Base-by-base conservation (phyloP, 2,113 vertebrate genomes). In the Cinclus cinclus region DNA sequence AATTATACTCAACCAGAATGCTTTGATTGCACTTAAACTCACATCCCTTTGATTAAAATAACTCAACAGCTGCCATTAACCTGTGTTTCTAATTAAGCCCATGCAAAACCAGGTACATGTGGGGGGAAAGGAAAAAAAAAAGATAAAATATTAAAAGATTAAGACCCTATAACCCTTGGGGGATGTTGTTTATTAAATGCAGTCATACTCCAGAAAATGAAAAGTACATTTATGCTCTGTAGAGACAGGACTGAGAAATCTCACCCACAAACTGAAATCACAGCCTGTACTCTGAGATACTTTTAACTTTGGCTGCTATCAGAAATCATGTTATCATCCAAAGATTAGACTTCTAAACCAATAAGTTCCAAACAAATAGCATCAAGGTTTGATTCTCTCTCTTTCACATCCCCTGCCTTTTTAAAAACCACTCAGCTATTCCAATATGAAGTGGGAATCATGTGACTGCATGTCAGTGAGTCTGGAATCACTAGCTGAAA, bases 41-140 rank as follows among this genome's bases (percentile, higher is more conserved):
- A 87, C 50, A 92, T 84, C 80, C 79, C 76, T 96, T 94, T 97
- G 95, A 97, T 97, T 98, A 97, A 97, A 97, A 95, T 92, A 97
- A 96, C 83, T 96, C 80, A 96, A 95, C 85, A 95, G 84, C 83
- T 94, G 91, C 83, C 95, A 95, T 78, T 81, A 92, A 95, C 74
- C 67, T 91, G 75, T 77, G 81, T 70, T 85, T 89, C 63, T 96
- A 97, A 97, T 96, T 96, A 96, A 78, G 49, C 71, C 83, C 76
- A 87, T 95, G 89, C 56, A 83, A 93, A 93, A 81, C 6, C 44
- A 22, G 47, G 65, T 58, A 79, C 17, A 84, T 53, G 65, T 49
- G 9, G 31, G 27, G 27, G 42, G 37, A 39, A 65, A 60, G 80
- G 60, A 28, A 81, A 93, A 58, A 56, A 20, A 41, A 78, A 91